Evolutionary conservation across 2,888 invertebrate genomes (phyloP).

Genomic region (Emmelina monodactyla): DNA sequence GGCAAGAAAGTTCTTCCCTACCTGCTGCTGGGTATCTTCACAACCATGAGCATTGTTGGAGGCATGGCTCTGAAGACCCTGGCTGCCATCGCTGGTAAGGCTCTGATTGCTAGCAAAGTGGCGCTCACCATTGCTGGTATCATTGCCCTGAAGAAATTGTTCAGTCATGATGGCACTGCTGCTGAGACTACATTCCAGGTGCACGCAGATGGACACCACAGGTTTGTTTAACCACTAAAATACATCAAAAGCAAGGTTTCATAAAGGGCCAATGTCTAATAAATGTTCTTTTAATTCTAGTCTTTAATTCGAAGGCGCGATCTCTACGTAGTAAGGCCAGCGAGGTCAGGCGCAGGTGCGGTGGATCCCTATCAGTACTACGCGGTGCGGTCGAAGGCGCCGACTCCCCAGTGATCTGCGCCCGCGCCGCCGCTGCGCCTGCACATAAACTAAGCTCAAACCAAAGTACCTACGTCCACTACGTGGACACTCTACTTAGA

Average conservation of each 20-base stretch:
- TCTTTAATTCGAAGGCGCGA: slow-evolving; percentile 69
- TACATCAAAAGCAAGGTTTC: neutral
- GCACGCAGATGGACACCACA: slow-evolving; percentile 72
- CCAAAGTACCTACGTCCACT: slow-evolving; percentile 48
- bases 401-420: slow-evolving; percentile 8
- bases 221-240: slow-evolving; percentile 32
- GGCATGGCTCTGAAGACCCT: slow-evolving; percentile 74
- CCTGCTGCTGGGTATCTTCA: slow-evolving; percentile 67
- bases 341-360: slow-evolving; percentile 43
- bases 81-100: slow-evolving; percentile 75
- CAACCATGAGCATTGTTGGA: slow-evolving; percentile 73
- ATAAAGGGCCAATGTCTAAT: slow-evolving; percentile 13
- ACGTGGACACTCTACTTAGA: slow-evolving; percentile 36
- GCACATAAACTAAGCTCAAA: slow-evolving; percentile 47
- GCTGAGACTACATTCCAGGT: slow-evolving; percentile 74
- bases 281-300: slow-evolving; percentile 55
- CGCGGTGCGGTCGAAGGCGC: slow-evolving; percentile 48
- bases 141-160: slow-evolving; percentile 75
- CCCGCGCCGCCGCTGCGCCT: slow-evolving; percentile 24
- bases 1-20: slow-evolving; percentile 67
- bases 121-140: slow-evolving; percentile 77
- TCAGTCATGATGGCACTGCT: slow-evolving; percentile 69
- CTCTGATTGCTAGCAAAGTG: slow-evolving; percentile 76
- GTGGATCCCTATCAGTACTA: slow-evolving; percentile 69
- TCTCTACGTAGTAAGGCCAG: slow-evolving; percentile 69